Base-by-base conservation (phyloP, 2,888 invertebrate species). In the Eretmocerus hayati region DNA sequence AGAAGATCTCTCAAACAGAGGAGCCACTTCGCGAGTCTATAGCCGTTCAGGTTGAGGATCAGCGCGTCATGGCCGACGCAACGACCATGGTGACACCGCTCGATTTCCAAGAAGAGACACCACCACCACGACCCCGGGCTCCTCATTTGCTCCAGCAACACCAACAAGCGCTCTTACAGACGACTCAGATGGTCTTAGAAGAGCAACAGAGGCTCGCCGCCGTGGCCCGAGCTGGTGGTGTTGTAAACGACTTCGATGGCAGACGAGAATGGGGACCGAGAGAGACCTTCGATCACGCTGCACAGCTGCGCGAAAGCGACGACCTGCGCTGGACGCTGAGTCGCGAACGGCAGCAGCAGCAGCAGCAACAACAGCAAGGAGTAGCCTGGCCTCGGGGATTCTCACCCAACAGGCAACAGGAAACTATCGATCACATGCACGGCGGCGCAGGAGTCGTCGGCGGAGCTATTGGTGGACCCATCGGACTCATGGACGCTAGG, bases 1-100 rank as follows among this genome's bases (percentile, higher is more conserved):
- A 68, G 26, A 71, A 71, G 42, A 68, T 66, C 33, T 71, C 68
- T 40, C 71, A 71, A 43, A 71, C 71, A 0, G 70, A 70, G 20
- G 62, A 9, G 16, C 50, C 19, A 58, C 61, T 13, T 33, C 52
- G 42, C n/a, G 60, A 58, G 3, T 48, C 56, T 0, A 61, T 55
- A 22, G 45, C 30, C 1, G 52, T 58, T 4, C 66, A 67, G 41
- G 58, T 56, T 1, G 52, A 40, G 6, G 5, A 23, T n/a, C n/a
- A n/a, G n/a, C 53, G 52, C 13, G 50, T 46, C 5, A 63, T 49
- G 57, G 52, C 54, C 5, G 63, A 63, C 19, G 42, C 54, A 4
- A 59, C 54, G n/a, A 45, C 59, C 8, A 66, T 66, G 48, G 60
- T 58, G 22, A 58, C 43, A 38, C 56, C 52, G 19, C 48, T 53